phyloP scores from a whole-genome alignment of 1,140 invertebrate species.

The Agrilus planipennis region DNA sequence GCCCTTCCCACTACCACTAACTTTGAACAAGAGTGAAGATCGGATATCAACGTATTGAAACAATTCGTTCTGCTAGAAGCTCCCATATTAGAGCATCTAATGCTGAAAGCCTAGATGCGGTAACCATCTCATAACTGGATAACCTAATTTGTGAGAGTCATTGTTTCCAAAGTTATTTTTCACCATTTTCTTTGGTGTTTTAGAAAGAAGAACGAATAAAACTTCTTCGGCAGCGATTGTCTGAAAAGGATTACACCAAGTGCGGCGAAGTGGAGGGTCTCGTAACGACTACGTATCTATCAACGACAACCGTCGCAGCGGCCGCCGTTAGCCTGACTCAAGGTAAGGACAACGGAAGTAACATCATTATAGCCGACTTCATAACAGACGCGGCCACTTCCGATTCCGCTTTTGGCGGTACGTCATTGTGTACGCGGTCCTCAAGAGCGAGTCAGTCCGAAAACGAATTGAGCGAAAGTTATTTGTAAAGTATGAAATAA shows the following conservation, averaged over 20 bases:
- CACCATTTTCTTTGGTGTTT: constrained; percentile 15
- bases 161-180: background rate
- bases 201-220: constrained; percentile 86
- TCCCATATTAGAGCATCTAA: no score
- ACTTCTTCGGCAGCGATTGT: constrained; percentile 61
- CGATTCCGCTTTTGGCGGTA: constrained; percentile 56
- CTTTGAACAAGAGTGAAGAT: no score
- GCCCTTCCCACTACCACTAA: no score
- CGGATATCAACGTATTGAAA: no score
- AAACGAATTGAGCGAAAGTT: constrained; percentile 78
- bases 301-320: no score
- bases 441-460: constrained; percentile 68
- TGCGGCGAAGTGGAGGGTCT: constrained; percentile 17
- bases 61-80: no score
- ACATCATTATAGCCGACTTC: constrained; percentile 55
- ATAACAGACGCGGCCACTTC: constrained; percentile 66
- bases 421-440: constrained; percentile 61
- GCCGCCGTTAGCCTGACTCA: constrained; percentile 34
- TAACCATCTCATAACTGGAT: no score
- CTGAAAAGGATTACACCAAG: constrained; percentile 51
- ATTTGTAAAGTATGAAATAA: no score
- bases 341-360: constrained; percentile 41
- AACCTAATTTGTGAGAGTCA: no score
- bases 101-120: no score
- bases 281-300: no score